Evolutionary conservation across 2,797 vertebrate genomes (phyloP).

Genomic region (Falco naumanni): DNA sequence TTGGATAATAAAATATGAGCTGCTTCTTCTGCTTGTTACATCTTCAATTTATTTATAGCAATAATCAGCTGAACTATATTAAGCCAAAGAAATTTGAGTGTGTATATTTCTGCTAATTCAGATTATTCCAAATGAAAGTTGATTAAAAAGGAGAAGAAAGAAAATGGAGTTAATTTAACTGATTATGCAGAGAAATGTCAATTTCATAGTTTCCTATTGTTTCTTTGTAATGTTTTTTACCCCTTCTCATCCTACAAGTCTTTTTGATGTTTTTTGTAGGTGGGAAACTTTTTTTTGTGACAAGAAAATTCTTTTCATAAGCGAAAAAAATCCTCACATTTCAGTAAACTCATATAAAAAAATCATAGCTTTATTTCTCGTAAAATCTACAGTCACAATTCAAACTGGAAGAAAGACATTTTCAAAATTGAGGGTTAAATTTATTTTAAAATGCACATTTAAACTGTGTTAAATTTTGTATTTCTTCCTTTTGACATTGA

Average conservation of each 20-base stretch:
- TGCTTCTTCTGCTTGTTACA: not conserved
- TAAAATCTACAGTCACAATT: not conserved
- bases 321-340: not conserved
- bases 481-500: not conserved
- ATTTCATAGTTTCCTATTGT: not conserved
- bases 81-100: not conserved
- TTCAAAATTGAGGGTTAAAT: not conserved
- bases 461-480: not conserved
- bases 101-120: conserved; percentile 17
- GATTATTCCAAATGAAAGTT: conserved; percentile 19
- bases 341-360: not conserved
- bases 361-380: not conserved
- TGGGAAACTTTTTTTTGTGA: not conserved
- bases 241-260: not conserved
- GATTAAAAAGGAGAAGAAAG: conserved; percentile 31
- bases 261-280: not conserved
- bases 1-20: not conserved
- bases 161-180: conserved; percentile 32
- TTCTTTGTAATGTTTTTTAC: not conserved
- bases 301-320: not conserved
- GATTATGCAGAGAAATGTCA: not conserved
- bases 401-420: not conserved
- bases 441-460: not conserved
- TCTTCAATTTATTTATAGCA: conserved; percentile 30
- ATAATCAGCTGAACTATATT: conserved; percentile 31